Conservation (phyloP, 1,140 invertebrate species). For the Hyphantria cunea region DNA sequence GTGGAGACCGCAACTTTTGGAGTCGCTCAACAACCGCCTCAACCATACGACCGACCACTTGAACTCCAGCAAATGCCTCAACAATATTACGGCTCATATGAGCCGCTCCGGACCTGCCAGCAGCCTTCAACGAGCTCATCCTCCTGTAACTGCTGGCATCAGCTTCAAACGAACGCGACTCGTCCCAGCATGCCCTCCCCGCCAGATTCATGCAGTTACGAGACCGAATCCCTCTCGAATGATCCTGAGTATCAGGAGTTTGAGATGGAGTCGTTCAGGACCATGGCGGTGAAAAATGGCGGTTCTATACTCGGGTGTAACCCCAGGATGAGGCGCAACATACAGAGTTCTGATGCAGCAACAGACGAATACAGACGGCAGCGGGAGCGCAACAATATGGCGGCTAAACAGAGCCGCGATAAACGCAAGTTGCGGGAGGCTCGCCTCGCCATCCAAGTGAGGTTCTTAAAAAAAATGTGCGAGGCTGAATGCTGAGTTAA, state of each 20-base stretch:
- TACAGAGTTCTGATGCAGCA: conserved; percentile 55
- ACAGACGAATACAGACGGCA: conserved; percentile 92
- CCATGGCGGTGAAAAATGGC: conserved; percentile 84
- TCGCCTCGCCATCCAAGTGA: conserved; percentile 93
- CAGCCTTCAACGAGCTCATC: no score
- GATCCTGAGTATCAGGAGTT: conserved; percentile 86
- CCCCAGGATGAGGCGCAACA: conserved; percentile 84
- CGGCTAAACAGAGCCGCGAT: conserved; percentile 96
- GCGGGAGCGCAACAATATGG: conserved; percentile 96
- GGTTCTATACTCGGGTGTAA: conserved; percentile 82
- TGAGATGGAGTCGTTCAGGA: conserved; percentile 84
- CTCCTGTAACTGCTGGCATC: no score
- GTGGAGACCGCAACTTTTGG: neutral
- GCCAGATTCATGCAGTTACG: no score
- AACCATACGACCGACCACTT: conserved; percentile 42
- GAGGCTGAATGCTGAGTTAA: no score
- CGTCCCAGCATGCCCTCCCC: conserved; percentile 32
- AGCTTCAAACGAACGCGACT: no score
- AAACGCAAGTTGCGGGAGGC: conserved; percentile 95
- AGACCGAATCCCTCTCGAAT: conserved; percentile 51
- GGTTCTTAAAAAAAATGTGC: conserved; percentile 82
- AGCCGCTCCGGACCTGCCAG: no score
- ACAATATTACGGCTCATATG: conserved; percentile 1
- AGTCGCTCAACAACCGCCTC: conserved; percentile 31
- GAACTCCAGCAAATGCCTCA: conserved; percentile 15